Base-by-base conservation (phyloP, 2,797 vertebrate species). In the Cossypha dichroa region DNA sequence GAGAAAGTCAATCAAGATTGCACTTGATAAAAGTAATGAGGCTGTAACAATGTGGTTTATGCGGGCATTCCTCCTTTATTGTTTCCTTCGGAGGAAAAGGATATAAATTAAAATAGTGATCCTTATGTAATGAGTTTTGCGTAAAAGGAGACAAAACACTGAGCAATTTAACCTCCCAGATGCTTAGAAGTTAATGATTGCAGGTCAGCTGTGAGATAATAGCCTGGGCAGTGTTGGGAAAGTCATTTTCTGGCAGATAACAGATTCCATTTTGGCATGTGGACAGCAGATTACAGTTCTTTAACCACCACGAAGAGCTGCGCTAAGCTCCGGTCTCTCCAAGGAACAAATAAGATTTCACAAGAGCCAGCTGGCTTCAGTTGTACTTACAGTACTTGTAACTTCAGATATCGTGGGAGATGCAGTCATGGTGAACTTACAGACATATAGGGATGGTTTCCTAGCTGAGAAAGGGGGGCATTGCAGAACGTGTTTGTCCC, bases 121-220 rank as follows among this genome's bases (percentile, higher is more conserved):
- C 93, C 38, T 94, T 48, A 19, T 43, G 29, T 63, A 69, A 69
- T 78, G 36, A 76, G 46, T 67, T 94, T 56, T 85, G 23, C 17
- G n/a, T 52, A 81, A 64, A 73, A 86, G n/a, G 43, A 40, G 26
- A 55, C 40, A 69, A 34, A 69, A 31, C 38, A 51, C 52, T 16
- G 17, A 88, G 59, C 52, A 52, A 68, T 90, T 80, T 95, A 92
- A 93, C 84, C 75, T 94, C 95, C 97, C 92, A 84, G 48, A 88
- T 96, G 76, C 81, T 85, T 69, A 60, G 38, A 91, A 92, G 28
- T 81, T 91, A 87, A 92, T 87, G 93, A 83, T 49, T 93, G 75
- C 72, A 87, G 92, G 93, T 97, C 96, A 97, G 90, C 20, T 84
- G 94, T 97, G 95, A 96, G 94, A 89, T 97, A 96, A 97, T 78